Percentiles rank a stretch among this genome's conserved stretches.
phyloP scores from a whole-genome alignment of 2,113 vertebrate genomes.

The Rissa tridactyla region DNA sequence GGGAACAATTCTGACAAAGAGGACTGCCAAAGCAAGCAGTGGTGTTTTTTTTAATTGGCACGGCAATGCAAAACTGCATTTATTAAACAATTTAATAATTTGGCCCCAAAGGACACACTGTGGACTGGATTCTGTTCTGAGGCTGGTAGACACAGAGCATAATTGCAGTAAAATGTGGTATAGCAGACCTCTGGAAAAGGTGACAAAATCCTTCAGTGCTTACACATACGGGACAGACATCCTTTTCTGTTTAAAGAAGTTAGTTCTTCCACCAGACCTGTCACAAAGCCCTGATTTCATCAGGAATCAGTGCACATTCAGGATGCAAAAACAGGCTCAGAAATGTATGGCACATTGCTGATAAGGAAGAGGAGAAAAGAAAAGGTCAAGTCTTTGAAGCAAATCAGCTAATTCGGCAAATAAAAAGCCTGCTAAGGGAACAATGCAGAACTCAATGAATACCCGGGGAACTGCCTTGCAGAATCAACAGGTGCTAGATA shows the following conservation, averaged over 20 bases:
- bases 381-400: slow-evolving; percentile 76
- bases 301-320: slow-evolving; percentile 70
- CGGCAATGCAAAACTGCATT: not conserved
- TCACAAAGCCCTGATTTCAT: not conserved
- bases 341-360: slow-evolving; percentile 75
- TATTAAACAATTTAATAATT: not conserved
- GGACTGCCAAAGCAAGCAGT: not conserved
- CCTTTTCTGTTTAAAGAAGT: not conserved
- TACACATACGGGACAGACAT: not conserved
- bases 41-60: not conserved
- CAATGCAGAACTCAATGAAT: slow-evolving; percentile 37
- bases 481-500: slow-evolving; percentile 75
- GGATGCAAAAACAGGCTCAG: slow-evolving; percentile 79
- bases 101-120: not conserved
- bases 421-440: slow-evolving; percentile 68
- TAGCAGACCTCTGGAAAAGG: not conserved
- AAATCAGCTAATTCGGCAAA: slow-evolving; percentile 35
- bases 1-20: not conserved
- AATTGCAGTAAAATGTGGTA: not conserved
- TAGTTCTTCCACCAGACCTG: not conserved
- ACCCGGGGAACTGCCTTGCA: slow-evolving; percentile 12
- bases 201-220: not conserved
- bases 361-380: slow-evolving; percentile 86
- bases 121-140: not conserved
- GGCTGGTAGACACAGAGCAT: not conserved